Base-by-base conservation (phyloP, 2,113 vertebrate genomes). In the Circaetus gallicus region DNA sequence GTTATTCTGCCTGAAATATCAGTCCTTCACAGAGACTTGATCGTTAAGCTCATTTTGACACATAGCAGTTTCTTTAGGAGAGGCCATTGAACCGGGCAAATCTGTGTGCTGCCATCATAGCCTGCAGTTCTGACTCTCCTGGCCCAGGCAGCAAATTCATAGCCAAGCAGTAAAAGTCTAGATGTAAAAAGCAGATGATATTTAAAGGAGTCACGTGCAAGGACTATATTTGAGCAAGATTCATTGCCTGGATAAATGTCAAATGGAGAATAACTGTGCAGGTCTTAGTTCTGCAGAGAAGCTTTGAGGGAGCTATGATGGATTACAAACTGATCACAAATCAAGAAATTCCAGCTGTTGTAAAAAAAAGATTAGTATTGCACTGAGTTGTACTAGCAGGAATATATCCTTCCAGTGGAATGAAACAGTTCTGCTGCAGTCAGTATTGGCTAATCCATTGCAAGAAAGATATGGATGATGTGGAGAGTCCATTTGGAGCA, bases 181-280 rank as follows among this genome's bases (percentile, higher is more conserved):
- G 77, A 94, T 74, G 72, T 53, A 91, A 92, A 95, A 94, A 91
- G 50, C 77, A 36, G 67, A 63, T 63, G 63, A 86, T 74, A 50
- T 55, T 86, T 67, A 38, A 89, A 83, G 55, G 43, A 94, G 63
- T 95, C 86, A 31, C 3, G 7, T 92, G 83, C 58, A 53, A 79
- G 34, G 80, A 16, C 59, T 70, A 4, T 53, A 83, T 90, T 24
- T 91, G 71, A 86, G 22, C 72, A 78, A 92, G 83, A 95, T 89
- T 81, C 61, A 96, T 86, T 66, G 65, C 86, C 77, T 96, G 94
- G 93, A 91, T 90, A 42, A 66, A 77, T 47, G 71, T 92, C 91
- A 95, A 81, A 50, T 28, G 67, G 80, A 90, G 82, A 86, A 77
- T 29, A 70, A 19, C 24, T 10, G 49, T 11, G 40, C 36, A 42